Percentiles rank a stretch among this genome's conserved stretches.
phyloP scores from a whole-genome alignment of 92 coral and sea anemone species.

The Micromussa lordhowensis region DNA sequence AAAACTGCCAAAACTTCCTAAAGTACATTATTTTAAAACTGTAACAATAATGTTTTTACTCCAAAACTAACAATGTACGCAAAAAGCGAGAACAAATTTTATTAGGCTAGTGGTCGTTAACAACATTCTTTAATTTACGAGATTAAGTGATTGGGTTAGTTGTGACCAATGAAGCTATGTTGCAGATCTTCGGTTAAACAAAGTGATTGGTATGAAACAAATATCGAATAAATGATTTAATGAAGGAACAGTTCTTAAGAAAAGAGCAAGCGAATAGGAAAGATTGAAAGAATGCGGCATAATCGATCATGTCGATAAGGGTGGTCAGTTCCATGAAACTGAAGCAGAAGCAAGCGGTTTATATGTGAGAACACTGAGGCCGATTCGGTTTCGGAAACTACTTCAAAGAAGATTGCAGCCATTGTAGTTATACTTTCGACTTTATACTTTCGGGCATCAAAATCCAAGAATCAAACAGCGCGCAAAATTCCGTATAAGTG shows the following conservation, averaged over 20 bases:
- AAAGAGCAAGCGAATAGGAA: neutral
- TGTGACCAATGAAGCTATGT: neutral
- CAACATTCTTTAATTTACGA: neutral
- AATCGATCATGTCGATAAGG: neutral
- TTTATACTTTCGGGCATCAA: no score
- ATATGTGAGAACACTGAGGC: neutral
- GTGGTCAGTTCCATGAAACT: neutral
- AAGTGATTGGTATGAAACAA: slow-evolving; percentile 15
- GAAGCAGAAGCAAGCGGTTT: neutral
- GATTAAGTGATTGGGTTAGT: neutral
- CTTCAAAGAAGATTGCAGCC: no score
- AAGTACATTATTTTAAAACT: no score
- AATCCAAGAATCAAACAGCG: no score
- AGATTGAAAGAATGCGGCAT: neutral
- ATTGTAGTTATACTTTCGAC: no score
- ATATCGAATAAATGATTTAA: slow-evolving; percentile 7
- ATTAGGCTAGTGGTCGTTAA: neutral
- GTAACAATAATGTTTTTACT: no score
- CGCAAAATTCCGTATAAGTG: no score
- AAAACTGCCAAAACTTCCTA: no score
- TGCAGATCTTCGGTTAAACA: slow-evolving; percentile 11
- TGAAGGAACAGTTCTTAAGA: neutral
- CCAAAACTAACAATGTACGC: neutral
- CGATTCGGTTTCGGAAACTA: no score
- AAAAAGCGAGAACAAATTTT: neutral